phyloP scores from a whole-genome alignment of 2,888 invertebrate genomes.

The Yponomeuta malinellus region DNA sequence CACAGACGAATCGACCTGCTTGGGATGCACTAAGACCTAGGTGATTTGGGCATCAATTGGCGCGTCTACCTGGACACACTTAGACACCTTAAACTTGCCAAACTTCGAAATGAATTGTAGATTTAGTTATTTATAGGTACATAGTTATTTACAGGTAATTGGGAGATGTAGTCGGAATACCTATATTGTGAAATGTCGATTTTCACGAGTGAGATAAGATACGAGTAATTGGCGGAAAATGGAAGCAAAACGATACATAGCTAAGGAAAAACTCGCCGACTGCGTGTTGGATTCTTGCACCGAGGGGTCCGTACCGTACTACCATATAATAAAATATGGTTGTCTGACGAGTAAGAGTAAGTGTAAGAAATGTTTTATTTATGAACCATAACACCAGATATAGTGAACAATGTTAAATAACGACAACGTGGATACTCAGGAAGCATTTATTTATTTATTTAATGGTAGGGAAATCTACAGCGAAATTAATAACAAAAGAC shows the following conservation, averaged over 20 bases:
- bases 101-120: not conserved
- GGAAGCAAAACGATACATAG: not conserved
- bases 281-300: no score
- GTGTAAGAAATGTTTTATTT: no score
- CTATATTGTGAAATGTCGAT: not conserved
- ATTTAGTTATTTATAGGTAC: not conserved
- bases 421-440: no score
- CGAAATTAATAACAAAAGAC: no score
- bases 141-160: not conserved
- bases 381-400: no score
- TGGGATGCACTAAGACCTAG: constrained; percentile 4
- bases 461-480: no score
- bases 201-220: not conserved
- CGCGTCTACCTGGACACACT: not conserved
- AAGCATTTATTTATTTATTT: no score
- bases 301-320: no score
- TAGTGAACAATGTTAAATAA: no score
- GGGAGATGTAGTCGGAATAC: not conserved
- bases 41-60: not conserved
- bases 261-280: not conserved
- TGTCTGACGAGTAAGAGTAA: no score
- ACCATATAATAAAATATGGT: no score
- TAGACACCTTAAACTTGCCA: not conserved
- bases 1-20: constrained; percentile 26
- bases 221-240: not conserved